Evolutionary conservation across 2,113 vertebrate genomes (phyloP).

Genomic region (Eupsittula cactorum): DNA sequence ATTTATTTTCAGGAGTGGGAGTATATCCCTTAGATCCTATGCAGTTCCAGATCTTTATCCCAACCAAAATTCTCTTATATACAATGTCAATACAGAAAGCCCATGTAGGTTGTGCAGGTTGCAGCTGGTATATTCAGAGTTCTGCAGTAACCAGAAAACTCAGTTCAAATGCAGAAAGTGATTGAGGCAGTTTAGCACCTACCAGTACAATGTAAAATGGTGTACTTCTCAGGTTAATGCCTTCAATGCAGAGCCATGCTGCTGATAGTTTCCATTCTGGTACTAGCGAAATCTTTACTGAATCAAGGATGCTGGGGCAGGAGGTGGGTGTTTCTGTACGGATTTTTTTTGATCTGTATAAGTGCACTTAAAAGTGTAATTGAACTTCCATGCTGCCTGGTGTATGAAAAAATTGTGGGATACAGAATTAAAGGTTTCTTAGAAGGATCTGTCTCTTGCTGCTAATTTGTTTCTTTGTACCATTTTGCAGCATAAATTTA

Average conservation of each 20-base stretch:
- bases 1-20: background rate
- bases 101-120: background rate
- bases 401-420: background rate
- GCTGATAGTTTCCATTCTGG: background rate
- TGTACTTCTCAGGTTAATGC: background rate
- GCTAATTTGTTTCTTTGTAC: background rate
- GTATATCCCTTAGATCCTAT: background rate
- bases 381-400: background rate
- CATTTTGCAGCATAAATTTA: background rate
- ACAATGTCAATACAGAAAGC: background rate
- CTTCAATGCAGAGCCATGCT: background rate
- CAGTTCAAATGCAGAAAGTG: background rate
- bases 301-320: background rate
- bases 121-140: too few relatives aligned
- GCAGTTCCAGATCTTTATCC: background rate
- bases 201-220: background rate
- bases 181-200: fast-evolving
- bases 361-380: background rate
- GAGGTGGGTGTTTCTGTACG: background rate
- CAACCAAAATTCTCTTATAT: background rate
- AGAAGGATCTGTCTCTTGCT: background rate
- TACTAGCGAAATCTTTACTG: background rate
- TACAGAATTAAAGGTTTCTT: background rate
- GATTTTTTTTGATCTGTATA: background rate
- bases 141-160: background rate